Base-by-base conservation (phyloP, 2,888 invertebrate species). In the Leucania comma region DNA sequence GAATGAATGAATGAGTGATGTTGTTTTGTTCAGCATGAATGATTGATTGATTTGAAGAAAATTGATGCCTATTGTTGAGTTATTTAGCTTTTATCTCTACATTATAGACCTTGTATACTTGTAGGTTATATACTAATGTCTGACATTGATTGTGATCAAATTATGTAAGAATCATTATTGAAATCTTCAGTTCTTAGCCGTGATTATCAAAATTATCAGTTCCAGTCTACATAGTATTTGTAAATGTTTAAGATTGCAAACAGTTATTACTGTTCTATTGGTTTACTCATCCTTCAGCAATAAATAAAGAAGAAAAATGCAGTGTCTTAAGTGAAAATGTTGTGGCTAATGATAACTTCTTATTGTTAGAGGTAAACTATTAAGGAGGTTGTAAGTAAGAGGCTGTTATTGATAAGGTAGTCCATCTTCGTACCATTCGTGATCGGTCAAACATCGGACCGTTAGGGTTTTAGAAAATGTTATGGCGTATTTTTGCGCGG, bases 321-420 rank as follows among this genome's bases (percentile, higher is more conserved):
- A 91, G 94, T 95, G 94, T 95, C 94, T 94, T 94, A 93, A 79
- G 80, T 83, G 80, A 90, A 89, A 90, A 91, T 70, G 93, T 94
- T 94, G 94, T 94, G 93, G 91, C 84, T 91, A 91, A 83, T 88
- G 73, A 78, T 90, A 92, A 86, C 78, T 84, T 88, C 86, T 87
- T 86, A 76, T 91, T 90, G 85, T 88, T 88, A 89, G 86, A 87
- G 81, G 81, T 90, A 89, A 87, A 85, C 80, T 84, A 85, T 82
- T 42, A 82, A 85, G 82, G 88, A 90, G 93, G 94, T 94, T 94
- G 94, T 93, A 91, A 88, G 84, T 81, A 89, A 87, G 93, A 94
- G 94, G 94, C 93, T 94, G 93, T 90, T 91, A 87, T 85, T 85
- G 83, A 88, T 87, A 89, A 83, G 82, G 72, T 85, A 83, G 63